Evolutionary conservation across 2,888 invertebrate species (phyloP), one percentile per base, ranked within the genome.

Genomic region (Nymphalis urticae): DNA sequence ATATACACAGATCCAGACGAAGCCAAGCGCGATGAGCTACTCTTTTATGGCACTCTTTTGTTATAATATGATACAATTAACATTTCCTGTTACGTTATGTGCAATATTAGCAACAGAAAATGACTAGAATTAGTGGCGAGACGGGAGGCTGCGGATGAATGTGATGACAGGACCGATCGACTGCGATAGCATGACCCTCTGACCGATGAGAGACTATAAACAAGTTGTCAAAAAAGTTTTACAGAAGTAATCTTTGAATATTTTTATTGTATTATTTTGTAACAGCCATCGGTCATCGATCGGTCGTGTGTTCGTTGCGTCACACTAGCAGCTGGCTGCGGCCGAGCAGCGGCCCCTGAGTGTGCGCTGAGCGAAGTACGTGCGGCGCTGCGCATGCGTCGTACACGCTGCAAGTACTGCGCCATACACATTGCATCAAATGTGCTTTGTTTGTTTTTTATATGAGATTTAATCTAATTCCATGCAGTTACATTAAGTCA

Each of bases 111-210:
- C 21, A 48, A 50, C 58, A 19, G n/a, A 42, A 36, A 53, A 48
- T 48, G 59, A 36, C 19, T 1, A 53, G 27, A 47, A 42, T 59
- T 62, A 68, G 64, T 48, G 51, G 71, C 68, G 69, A 66, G 71
- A 71, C 69, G 60, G 68, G 47, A 69, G 62, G 66, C 69, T 70
- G 69, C 42, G 63, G 58, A 58, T 58, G 36, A n/a, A 27, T 54
- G 58, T 7, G 63, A 47, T 42, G 36, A 51, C 21, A 51, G 19
- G 50, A 48, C 48, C 24, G 19, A 48, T 42, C 48, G 47, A 60
- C 19, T 42, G 10, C 47, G 17, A 24, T 13, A 16, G 13, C 27
- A 16, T 21, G 9, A 4, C 3, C 13, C 42, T 42, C 42, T 9
- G 51, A 51, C 19, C 19, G 51, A 19, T 51, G 51, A 51, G 10